Base-by-base conservation (phyloP, 2,888 invertebrate species). In the Hirudinaria manillensis region DNA sequence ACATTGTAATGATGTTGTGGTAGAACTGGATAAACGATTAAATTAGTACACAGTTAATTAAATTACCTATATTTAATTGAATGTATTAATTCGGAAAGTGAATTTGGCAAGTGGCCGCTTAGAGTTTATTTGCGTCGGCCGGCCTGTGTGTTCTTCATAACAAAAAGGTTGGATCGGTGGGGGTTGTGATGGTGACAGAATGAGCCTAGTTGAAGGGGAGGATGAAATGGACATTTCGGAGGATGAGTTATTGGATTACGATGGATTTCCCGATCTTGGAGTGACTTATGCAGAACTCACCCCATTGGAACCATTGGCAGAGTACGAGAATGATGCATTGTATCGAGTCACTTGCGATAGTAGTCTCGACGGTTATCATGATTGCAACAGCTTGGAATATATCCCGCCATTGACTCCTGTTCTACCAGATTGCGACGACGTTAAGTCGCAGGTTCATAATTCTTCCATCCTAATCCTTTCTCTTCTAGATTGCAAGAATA, bases 381-480 rank as follows among this genome's bases (percentile, higher is more conserved):
- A 32, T 68, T 34, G 32, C 29, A 34, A 29, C 68, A 68, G 68
- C 32, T 68, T 68, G 32, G 68, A 68, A 7, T 34, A 36, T 34
- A 68, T 68, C 36, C 68, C 68, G n/a, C 68, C 68, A 4, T 68
- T 68, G 36, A n/a, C 32, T n/a, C 68, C 68, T 7, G 68, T 68
- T 32, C 36, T 34, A 68, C 6, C 36, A 13, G 32, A 34, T 36
- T 34, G 4, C 32, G 36, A 68, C 13, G 68, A 36, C 16, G n/a
- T n/a, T 16, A n/a, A n/a, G 6, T 68, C 32, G 10, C 10, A 29
- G 10, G 36, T 16, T 34, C 34, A 68, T 34, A 13, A 68, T n/a
- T 36, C 36, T 29, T 68, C 68, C 32, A 34, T 36, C 34, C 21
- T 68, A 34, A 32, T 68, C n/a, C 36, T 68, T 10, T 32, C 36